Base-by-base conservation (phyloP, 1,140 invertebrate genomes). In the Tetraneura akinire region DNA sequence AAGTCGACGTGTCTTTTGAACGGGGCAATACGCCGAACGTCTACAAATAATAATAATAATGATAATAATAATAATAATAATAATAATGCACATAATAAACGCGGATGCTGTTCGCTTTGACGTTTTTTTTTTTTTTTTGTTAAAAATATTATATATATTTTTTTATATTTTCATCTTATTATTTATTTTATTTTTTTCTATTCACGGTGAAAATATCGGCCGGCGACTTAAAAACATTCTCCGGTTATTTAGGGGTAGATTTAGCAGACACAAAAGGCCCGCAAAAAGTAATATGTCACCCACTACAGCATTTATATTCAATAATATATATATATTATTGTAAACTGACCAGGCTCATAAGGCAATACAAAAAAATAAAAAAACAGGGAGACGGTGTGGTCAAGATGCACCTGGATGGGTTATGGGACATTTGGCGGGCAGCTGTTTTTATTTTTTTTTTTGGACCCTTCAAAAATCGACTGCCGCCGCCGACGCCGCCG, bases 201-300 rank as follows among this genome's bases (percentile, higher is more conserved):
- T 78, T 78, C 74, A 78, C 14, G 13, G 37, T 16, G n/a, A 11
- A 42, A 37, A 57, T 60, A 60, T 78, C 74, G 74, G 42, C 37
- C 74, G 74, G 37, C 73, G 55, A 78, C 42, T 78, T 62, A 78
- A 60, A 78, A 42, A 62, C 55, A 78, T 60, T 78, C 74, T 57
- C 53, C 74, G 74, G 74, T 78, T 78, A 78, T 78, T 78, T 78
- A 78, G 74, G 74, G 74, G 74, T 78, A 78, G 74, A 78, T 78
- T 78, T 78, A 78, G 55, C 74, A 42, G 55, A 57, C 55, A 78
- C 74, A 78, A 78, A 78, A 62, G 74, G 55, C 55, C 74, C 55
- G 74, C 74, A 78, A 78, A 78, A 78, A 78, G 74, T 78, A 78
- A 78, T 78, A 78, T 78, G 74, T 78, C 74, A 78, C 74, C 74